These are phyloP conservation scores for Leptobrachium leishanense DNA, from an alignment of 2,113 vertebrate genomes.

Conservation along the genomic window DNA sequence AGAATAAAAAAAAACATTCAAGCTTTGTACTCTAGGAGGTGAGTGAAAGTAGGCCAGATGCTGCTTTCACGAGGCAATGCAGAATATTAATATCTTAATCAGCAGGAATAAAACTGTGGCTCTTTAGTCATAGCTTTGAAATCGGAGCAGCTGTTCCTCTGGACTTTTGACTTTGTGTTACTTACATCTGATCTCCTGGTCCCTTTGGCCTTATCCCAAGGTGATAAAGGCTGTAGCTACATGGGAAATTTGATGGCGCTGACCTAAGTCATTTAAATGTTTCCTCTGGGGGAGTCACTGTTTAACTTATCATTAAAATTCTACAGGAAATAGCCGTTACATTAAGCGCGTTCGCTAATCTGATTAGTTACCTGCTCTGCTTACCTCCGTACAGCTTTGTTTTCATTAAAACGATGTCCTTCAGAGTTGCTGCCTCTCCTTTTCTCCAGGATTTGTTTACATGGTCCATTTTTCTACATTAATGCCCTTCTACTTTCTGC, in stretches of 20 bases:
- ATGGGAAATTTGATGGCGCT: background rate
- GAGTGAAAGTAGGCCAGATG: constrained; percentile 38
- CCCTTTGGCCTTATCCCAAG: background rate
- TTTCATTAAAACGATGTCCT: constrained; percentile 51
- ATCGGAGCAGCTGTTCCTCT: constrained; percentile 40
- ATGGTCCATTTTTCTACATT: constrained; percentile 45
- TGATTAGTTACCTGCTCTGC: constrained; percentile 26
- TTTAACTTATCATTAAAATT: constrained; percentile 47
- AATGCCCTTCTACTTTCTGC: constrained; percentile 34
- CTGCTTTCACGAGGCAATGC: constrained; percentile 33
- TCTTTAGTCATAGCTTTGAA: constrained; percentile 17
- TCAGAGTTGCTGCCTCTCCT: constrained; percentile 27
- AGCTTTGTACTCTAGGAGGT: constrained; percentile 24
- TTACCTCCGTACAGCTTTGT: constrained; percentile 49
- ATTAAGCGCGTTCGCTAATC: constrained; percentile 45
- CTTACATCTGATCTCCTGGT: constrained; percentile 3
- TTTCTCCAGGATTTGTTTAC: constrained; percentile 37
- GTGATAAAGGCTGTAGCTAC: constrained; percentile 2
- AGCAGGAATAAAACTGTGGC: constrained; percentile 41
- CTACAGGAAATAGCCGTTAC: constrained; percentile 13
- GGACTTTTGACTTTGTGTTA: constrained; percentile 30
- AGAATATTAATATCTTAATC: constrained; percentile 50
- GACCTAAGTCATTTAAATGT: background rate
- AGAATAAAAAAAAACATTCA: no score
- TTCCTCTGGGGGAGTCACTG: constrained; percentile 30